A percentile compares a stretch with the other conserved stretches of the same genome.
These are phyloP conservation scores for Leucozona laternaria DNA, from an alignment of 2,888 invertebrate species.

Conservation along the genomic window DNA sequence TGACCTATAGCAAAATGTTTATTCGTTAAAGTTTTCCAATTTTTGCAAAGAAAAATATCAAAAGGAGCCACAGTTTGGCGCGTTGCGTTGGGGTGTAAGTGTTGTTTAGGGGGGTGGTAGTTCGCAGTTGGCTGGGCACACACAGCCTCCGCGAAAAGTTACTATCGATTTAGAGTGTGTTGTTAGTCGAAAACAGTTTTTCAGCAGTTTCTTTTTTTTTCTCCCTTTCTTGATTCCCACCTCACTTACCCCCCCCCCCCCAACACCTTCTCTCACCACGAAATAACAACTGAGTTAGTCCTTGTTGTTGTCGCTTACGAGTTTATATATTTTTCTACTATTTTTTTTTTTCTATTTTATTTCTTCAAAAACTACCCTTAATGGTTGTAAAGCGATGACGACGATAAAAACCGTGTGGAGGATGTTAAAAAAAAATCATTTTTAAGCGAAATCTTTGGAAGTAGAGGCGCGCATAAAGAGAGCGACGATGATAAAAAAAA, in stretches of 20 bases:
- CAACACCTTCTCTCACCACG: background rate
- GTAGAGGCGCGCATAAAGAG: slow-evolving; percentile 54
- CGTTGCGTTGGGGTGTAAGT: slow-evolving; percentile 14
- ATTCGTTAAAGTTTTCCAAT: background rate
- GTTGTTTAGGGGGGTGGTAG: slow-evolving; percentile 35
- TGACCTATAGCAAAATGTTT: too few species aligned
- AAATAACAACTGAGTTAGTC: slow-evolving; percentile 22
- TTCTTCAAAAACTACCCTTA: slow-evolving; percentile 75
- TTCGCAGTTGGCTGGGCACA: slow-evolving; percentile 44
- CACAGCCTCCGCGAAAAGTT: slow-evolving; percentile 68
- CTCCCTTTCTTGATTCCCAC: slow-evolving; percentile 13
- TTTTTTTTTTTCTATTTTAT: slow-evolving; percentile 54
- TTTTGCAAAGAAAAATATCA: background rate
- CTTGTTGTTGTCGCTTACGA: slow-evolving; percentile 55
- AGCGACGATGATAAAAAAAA: slow-evolving; percentile 25
- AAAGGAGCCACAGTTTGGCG: background rate
- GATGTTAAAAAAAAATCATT: slow-evolving; percentile 59
- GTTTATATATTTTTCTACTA: slow-evolving; percentile 20
- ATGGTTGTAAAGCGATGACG: slow-evolving; percentile 64
- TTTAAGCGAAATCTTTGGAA: slow-evolving; percentile 62
- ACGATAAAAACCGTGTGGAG: slow-evolving; percentile 30
- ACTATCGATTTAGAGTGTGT: slow-evolving; percentile 74
- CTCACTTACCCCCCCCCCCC: background rate
- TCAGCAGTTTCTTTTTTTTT: slow-evolving; percentile 68
- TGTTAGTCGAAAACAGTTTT: slow-evolving; percentile 71